Evolutionary conservation across 2,113 vertebrate species (phyloP).

Genomic region (Ahaetulla prasina): DNA sequence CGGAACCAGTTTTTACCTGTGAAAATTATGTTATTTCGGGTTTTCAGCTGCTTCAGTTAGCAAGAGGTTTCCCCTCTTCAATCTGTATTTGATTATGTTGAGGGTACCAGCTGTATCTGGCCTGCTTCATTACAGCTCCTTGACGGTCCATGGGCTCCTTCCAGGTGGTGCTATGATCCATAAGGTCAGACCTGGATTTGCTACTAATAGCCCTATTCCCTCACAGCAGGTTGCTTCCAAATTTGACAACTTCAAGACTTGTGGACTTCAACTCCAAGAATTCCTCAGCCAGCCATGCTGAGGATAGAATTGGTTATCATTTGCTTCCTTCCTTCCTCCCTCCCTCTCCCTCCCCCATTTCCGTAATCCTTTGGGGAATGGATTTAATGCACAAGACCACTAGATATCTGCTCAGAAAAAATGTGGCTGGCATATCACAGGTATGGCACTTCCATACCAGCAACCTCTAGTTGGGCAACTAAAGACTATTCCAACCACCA

Average conservation of each 20-base stretch:
- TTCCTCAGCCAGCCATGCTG: background rate
- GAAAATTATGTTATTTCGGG: background rate
- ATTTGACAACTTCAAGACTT: background rate
- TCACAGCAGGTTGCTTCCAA: background rate
- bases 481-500: background rate
- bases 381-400: background rate
- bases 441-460: background rate
- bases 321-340: background rate
- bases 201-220: background rate
- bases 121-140: background rate
- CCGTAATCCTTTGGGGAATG: background rate
- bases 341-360: background rate
- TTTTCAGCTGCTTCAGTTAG: background rate
- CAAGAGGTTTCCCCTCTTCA: background rate
- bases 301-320: background rate
- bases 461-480: background rate
- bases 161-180: background rate
- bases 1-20: background rate
- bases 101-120: background rate
- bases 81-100: background rate
- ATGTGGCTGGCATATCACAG: background rate
- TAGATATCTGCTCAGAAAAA: background rate
- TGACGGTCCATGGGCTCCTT: background rate
- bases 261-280: background rate
- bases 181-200: background rate